A percentile compares a stretch with the other conserved stretches of the same genome.
These are phyloP conservation scores for Rhinoptilus africanus DNA, from an alignment of 2,113 vertebrate species.

Conservation along the genomic window DNA sequence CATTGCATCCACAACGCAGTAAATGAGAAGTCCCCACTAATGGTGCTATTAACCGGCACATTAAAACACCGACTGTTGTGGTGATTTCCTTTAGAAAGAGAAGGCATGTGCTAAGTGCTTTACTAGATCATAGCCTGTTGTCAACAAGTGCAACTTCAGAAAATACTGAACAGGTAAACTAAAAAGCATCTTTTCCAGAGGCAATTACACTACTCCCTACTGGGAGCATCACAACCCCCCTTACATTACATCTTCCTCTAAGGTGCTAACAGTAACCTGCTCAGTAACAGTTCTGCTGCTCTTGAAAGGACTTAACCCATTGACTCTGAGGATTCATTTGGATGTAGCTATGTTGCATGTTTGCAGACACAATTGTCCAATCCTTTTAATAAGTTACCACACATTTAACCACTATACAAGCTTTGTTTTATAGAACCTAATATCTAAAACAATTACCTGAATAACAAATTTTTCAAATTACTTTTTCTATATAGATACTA, in stretches of 20 bases:
- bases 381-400: background rate
- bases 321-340: background rate
- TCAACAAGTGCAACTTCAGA: background rate
- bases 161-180: background rate
- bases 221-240: accelerated
- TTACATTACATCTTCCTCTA: background rate
- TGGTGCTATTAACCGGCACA: background rate
- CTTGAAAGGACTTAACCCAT: background rate
- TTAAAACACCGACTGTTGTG: background rate
- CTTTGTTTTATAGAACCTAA: background rate
- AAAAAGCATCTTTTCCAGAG: background rate
- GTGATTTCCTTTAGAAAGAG: background rate
- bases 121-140: background rate
- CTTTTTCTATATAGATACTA: background rate
- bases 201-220: background rate
- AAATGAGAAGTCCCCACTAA: background rate
- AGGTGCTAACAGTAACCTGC: background rate
- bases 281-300: background rate
- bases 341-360: background rate
- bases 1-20: background rate
- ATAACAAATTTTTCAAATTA: background rate
- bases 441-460: background rate
- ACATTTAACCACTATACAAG: background rate
- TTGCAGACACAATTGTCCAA: background rate
- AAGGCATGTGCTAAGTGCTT: background rate